phyloP scores from a whole-genome alignment of 2,797 vertebrate species.

The Sciaenops ocellatus region DNA sequence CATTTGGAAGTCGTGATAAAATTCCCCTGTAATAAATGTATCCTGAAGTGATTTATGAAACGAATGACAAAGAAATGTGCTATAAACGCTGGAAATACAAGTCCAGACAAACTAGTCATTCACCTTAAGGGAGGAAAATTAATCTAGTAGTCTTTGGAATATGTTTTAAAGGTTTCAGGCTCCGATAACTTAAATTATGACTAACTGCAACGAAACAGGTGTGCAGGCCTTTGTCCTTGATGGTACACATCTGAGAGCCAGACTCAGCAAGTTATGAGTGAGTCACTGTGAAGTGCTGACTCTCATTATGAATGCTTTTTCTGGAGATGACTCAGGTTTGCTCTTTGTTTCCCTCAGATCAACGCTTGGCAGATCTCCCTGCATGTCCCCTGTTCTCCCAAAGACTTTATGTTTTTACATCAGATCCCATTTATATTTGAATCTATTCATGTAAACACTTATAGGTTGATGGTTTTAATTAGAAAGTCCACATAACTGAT shows the following conservation, averaged over 20 bases:
- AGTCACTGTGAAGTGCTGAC: conserved; percentile 19
- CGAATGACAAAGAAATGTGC: conserved; percentile 3
- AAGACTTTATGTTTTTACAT: background rate
- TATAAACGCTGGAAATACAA: conserved; percentile 25
- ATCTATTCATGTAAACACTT: background rate
- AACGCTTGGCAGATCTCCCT: background rate
- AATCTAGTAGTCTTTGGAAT: conserved; percentile 28
- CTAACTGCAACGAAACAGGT: conserved; percentile 33
- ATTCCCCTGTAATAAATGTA: background rate
- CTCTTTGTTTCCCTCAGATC: conserved; percentile 15
- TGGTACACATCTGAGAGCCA: background rate
- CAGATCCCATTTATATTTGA: background rate
- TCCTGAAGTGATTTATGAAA: conserved; percentile 19
- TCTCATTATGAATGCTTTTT: background rate
- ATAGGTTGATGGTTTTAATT: background rate
- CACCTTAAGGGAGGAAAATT: conserved; percentile 25
- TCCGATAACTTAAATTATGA: conserved; percentile 14
- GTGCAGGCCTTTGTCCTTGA: conserved; percentile 26
- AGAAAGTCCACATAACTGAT: background rate
- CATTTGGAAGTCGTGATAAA: background rate
- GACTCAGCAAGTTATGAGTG: conserved; percentile 32
- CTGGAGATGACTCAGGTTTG: conserved; percentile 23
- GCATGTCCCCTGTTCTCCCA: background rate
- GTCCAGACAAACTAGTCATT: conserved; percentile 23
- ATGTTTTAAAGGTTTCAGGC: conserved; percentile 8